Evolutionary conservation across 2,797 vertebrate genomes (phyloP), one percentile per base, ranked within the genome.

Genomic region (Remorina albescens): DNA sequence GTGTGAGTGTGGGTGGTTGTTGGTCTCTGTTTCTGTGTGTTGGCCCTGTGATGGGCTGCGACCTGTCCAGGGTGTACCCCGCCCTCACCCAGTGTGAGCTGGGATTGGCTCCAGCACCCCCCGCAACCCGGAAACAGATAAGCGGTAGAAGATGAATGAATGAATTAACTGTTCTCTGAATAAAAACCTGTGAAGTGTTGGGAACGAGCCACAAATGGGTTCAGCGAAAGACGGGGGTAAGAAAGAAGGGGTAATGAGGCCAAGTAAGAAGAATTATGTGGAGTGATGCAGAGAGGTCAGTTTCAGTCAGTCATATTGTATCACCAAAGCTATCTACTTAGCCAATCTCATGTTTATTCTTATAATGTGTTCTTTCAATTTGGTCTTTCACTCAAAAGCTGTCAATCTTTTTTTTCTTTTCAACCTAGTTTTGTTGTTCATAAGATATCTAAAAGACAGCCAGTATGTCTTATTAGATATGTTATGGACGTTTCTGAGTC

Each of bases 141-240:
- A n/a, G n/a, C n/a, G n/a, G n/a, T n/a, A n/a, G n/a, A n/a, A n/a
- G n/a, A n/a, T n/a, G n/a, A n/a, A n/a, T n/a, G n/a, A n/a, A n/a
- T n/a, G n/a, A n/a, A n/a, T n/a, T n/a, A n/a, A n/a, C n/a, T n/a
- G n/a, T n/a, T n/a, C n/a, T n/a, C n/a, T n/a, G n/a, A 71, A 64
- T 80, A 78, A 90, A 89, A 83, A 72, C 3, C 59, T 41, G 62
- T 60, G 64, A 80, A 84, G 85, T 76, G 74, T 23, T 34, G 72
- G 71, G 77, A 84, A 86, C 23, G 74, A 74, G 68, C 74, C 21
- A 12, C 87, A 87, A 83, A 74, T 88, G 89, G 74, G 54, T 44
- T 51, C 16, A 18, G 60, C 2, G 2, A 60, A 41, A 36, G 41
- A n/a, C 0, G 42, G 50, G n/a, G n/a, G n/a, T 34, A 60, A 66